Conservation (phyloP, 2,113 vertebrate species). For the Rhea americana region DNA sequence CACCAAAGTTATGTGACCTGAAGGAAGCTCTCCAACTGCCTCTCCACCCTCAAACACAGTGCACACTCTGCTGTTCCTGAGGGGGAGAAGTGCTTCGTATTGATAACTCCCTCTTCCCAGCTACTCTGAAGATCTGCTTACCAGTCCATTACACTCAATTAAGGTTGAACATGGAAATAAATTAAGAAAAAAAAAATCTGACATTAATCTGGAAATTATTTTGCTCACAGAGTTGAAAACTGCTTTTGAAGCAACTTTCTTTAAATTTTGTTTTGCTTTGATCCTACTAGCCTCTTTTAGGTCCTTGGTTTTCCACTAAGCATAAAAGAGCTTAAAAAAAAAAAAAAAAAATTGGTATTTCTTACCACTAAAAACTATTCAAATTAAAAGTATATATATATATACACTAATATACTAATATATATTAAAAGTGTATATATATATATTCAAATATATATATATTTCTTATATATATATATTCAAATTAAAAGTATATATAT, state of each 20-base stretch:
- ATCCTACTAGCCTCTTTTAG: neutral
- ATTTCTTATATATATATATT: no score
- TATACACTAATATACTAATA: no score
- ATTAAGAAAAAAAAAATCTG: neutral
- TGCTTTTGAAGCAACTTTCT: neutral
- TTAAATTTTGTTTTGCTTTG: neutral
- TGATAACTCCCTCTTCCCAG: neutral
- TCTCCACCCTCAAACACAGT: neutral
- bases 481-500: neutral
- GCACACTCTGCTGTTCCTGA: neutral
- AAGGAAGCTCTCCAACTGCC: fast-evolving
- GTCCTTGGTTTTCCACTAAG: neutral
- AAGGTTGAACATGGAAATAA: neutral
- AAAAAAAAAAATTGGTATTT: neutral
- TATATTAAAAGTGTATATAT: no score
- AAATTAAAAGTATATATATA: neutral
- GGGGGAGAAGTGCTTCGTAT: fast-evolving
- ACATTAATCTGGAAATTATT: neutral
- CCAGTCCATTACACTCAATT: neutral
- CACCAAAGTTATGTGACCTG: neutral
- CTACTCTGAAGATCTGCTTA: neutral
- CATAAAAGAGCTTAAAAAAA: neutral
- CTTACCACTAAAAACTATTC: neutral
- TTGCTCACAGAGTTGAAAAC: neutral
- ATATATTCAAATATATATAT: no score